Conservation (phyloP, 2,797 vertebrate species). For the Spheniscus humboldti region DNA sequence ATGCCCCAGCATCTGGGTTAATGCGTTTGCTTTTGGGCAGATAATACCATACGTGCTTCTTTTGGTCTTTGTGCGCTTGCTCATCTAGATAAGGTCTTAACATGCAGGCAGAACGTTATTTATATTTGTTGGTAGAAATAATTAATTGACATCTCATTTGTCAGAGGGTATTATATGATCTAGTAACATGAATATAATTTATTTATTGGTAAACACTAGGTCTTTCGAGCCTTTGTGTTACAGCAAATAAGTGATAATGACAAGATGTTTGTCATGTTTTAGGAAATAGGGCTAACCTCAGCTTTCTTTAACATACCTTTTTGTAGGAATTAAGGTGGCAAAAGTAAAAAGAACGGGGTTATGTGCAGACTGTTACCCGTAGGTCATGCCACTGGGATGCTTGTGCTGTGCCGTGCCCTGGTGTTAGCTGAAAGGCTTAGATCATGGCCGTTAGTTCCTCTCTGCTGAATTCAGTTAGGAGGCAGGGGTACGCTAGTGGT, state of each 20-base stretch:
- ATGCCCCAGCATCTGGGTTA: neutral
- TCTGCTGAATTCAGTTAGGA: neutral
- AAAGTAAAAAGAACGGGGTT: neutral
- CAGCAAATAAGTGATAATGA: neutral
- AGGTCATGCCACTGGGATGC: neutral
- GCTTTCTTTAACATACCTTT: neutral
- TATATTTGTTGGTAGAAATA: neutral
- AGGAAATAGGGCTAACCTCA: neutral
- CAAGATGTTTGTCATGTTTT: neutral
- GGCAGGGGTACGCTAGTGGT: fast-evolving
- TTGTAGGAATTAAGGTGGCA: neutral
- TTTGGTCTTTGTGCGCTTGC: neutral
- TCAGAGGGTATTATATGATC: neutral
- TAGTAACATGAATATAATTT: neutral
- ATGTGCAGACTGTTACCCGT: neutral
- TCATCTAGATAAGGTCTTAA: neutral
- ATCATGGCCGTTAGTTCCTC: neutral
- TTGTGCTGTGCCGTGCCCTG: neutral
- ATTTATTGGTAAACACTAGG: neutral
- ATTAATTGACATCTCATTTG: neutral
- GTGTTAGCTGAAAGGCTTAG: neutral
- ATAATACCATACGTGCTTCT: neutral
- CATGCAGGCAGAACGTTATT: neutral
- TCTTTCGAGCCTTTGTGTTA: neutral
- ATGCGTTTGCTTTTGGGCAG: neutral